These are phyloP conservation scores for Macrostomum lignano DNA, from an alignment of 1,140 invertebrate species.

Conservation along the genomic window DNA sequence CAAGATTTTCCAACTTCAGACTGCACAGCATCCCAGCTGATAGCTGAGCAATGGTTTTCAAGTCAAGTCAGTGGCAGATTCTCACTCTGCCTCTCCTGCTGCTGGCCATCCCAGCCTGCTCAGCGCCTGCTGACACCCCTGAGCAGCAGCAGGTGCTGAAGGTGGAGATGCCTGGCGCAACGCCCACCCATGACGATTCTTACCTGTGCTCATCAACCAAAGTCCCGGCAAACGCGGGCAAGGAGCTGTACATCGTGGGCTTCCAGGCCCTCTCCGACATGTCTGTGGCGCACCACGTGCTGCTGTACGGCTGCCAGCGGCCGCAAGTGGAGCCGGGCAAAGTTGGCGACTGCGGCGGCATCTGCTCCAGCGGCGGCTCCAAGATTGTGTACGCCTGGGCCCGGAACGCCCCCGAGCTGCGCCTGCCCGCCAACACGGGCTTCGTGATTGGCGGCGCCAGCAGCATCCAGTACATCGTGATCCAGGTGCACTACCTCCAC, in stretches of 20 bases:
- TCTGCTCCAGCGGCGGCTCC: conserved; percentile 10
- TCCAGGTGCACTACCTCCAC: conserved; percentile 72
- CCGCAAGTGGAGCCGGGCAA: not conserved
- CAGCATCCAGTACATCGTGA: conserved; percentile 31
- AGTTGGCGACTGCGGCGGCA: conserved; percentile 10
- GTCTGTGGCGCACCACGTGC: conserved; percentile 1
- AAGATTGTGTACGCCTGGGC: conserved; percentile 80
- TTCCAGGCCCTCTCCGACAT: not conserved
- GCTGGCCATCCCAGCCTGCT: no score
- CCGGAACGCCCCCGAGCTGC: conserved; percentile 53
- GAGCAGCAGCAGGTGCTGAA: no score
- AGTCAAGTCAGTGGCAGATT: no score
- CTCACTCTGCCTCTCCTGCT: no score
- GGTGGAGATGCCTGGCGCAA: not conserved
- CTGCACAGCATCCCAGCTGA: no score
- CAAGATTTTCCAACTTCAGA: no score
- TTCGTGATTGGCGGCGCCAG: conserved; percentile 31
- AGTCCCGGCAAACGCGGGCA: not conserved
- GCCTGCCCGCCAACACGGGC: conserved; percentile 41
- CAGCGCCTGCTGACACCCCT: no score
- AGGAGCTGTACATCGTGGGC: not conserved
- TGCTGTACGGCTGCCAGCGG: not conserved
- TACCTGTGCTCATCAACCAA: not conserved
- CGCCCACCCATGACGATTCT: not conserved
- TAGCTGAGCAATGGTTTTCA: no score